Evolutionary conservation across 2,888 invertebrate genomes (phyloP), one percentile per base, ranked within the genome.

Genomic region (Cryptus armator): DNA sequence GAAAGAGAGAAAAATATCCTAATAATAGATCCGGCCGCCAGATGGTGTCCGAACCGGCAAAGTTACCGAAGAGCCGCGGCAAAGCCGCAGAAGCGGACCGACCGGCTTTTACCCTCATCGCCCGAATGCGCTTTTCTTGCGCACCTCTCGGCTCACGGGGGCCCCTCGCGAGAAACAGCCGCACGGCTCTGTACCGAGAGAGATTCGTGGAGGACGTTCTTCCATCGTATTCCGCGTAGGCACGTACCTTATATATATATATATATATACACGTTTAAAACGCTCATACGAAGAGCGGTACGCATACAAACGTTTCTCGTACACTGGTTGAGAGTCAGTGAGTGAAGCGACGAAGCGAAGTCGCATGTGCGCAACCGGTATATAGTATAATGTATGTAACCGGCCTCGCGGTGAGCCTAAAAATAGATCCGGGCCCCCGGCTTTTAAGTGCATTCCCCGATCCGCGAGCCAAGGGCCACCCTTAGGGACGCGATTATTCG

Each of bases 11-110:
- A 16, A 53, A 16, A 66, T 85, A 85, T 83, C 81, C 86, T 87
- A 87, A 87, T 87, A 87, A 88, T 87, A 88, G 87, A 89, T 86
- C 83, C 72, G 70, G 48, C 87, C 88, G 86, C 86, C 87, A 87
- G 87, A 89, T 89, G 87, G 88, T 88, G 88, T 84, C 66, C 78
- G 81, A 59, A 80, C 43, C 66, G 64, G 71, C 66, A 46, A 66
- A 29, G 24, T 59, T 37, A 37, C 32, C 59, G 32, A 62, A 43
- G 74, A 68, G 75, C 6, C 56, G 32, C 59, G 14, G 14, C 59
- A 5, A 48, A 72, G 56, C 71, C 68, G 70, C 62, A 74, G 44
- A 80, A 75, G 80, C 81, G 78, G 81, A 78, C 67, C 74, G 75
- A 85, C 81, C 81, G 81, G 84, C 81, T 81, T 46, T 56, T 56